These are phyloP conservation scores for Theropithecus gelada DNA, from an alignment of 2,113 vertebrate species.

Conservation along the genomic window DNA sequence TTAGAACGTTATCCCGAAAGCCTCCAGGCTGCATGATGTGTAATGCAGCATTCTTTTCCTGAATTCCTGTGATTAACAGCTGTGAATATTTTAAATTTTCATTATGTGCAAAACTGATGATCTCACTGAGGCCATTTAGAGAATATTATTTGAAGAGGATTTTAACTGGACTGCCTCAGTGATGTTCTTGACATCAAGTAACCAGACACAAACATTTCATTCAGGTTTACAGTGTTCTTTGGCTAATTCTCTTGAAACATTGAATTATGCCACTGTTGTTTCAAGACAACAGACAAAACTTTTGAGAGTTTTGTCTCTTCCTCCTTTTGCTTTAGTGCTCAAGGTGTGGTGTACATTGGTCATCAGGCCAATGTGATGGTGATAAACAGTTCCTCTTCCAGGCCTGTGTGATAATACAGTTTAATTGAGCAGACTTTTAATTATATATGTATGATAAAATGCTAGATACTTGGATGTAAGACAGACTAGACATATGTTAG, in stretches of 20 bases:
- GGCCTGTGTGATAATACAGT: neutral
- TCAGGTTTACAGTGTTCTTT: conserved; percentile 11
- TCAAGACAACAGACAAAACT: neutral
- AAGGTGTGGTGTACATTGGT: neutral
- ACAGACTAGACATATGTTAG: neutral
- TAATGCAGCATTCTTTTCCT: neutral
- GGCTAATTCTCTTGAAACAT: conserved; percentile 24
- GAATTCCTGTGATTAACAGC: neutral
- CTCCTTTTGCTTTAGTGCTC: conserved; percentile 3
- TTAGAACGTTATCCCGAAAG: conserved; percentile 4
- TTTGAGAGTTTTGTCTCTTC: neutral
- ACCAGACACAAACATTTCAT: neutral
- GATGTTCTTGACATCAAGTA: neutral
- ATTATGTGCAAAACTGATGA: neutral
- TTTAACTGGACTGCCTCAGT: neutral
- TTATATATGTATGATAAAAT: neutral
- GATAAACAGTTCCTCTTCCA: neutral
- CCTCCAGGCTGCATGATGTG: neutral
- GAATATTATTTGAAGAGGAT: neutral
- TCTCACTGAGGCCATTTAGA: neutral
- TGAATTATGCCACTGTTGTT: neutral
- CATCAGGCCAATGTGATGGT: neutral
- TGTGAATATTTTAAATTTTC: conserved; percentile 14
- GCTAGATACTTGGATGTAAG: neutral
- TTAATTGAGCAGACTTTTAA: neutral